Evolutionary conservation across 2,888 invertebrate genomes (phyloP), one percentile per base, ranked within the genome.

Genomic region (Drosophila incognita): DNA sequence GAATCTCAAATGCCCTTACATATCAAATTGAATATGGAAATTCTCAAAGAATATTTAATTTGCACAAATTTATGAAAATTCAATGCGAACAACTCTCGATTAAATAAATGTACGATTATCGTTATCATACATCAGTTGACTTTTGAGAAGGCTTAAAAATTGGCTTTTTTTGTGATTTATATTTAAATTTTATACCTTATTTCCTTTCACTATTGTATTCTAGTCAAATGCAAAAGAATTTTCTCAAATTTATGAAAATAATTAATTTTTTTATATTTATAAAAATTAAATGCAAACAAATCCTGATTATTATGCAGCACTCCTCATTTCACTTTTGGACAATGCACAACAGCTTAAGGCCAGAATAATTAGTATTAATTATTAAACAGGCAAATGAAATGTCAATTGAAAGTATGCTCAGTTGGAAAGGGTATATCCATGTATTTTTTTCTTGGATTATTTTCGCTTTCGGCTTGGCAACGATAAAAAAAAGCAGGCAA

Each of bases 1-100:
- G 57, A 63, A 33, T 1, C 42, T 36, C 36, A 31, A 76, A 79
- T 81, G 49, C 76, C 31, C 72, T 80, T 38, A 56, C 76, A 54
- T 38, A 11, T 21, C 40, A 46, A 65, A 59, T 21, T 52, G 33
- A 15, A 48, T 46, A 58, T 56, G 42, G 27, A 60, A 67, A 46
- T 42, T 46, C 6, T 1, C 4, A 27, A 53, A 27, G 27, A 1
- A 56, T 60, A 75, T 59, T 56, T 29, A 58, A 60, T 78, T 58
- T 78, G 18, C 42, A 66, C 11, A 21, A 36, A 48, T 48, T 6
- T 31, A 49, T 67, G 33, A 36, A 21, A 33, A 31, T 21, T 3
- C 8, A 36, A 31, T n/a, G 3, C 11, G 15, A 36, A 27, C 3
- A 36, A 52, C 29, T 18, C 15, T 1, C 2, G 13, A 11, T 15